phyloP scores from a whole-genome alignment of 2,113 vertebrate species.

The Leuciscus idus region DNA sequence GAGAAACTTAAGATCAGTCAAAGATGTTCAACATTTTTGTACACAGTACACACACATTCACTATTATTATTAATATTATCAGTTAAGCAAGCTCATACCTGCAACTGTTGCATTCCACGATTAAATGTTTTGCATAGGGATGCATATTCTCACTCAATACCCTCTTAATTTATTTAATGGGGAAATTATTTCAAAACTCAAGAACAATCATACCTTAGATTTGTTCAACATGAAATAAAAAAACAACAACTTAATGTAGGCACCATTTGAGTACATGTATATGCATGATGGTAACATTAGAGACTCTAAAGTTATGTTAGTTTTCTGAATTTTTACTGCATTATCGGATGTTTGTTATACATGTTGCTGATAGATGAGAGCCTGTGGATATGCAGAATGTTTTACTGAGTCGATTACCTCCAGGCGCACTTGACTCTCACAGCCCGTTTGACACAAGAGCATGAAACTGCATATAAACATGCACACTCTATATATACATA shows the following conservation, averaged over 20 bases:
- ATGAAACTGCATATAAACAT: constrained; percentile 22
- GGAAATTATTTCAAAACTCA: no score
- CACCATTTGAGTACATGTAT: not conserved
- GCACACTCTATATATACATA: constrained; percentile 33
- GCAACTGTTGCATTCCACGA: no score
- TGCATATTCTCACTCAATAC: no score
- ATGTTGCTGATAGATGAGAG: not conserved
- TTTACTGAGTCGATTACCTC: constrained; percentile 4
- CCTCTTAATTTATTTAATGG: no score
- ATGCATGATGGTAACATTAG: not conserved
- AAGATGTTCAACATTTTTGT: no score
- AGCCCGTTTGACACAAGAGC: constrained; percentile 30
- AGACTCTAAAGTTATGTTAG: not conserved
- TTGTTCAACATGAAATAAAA: not conserved
- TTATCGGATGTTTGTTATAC: not conserved
- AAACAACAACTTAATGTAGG: not conserved
- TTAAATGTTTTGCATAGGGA: no score
- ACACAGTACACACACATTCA: no score
- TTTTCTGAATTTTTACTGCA: not conserved
- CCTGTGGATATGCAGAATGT: constrained; percentile 20
- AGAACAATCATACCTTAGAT: no score
- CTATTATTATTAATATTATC: no score
- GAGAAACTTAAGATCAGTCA: no score
- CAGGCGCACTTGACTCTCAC: not conserved
- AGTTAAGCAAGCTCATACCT: no score